Evolutionary conservation across 37 sponge, comb jelly and placozoan species (phyloP).

Genomic region (Halichondria panicea): DNA sequence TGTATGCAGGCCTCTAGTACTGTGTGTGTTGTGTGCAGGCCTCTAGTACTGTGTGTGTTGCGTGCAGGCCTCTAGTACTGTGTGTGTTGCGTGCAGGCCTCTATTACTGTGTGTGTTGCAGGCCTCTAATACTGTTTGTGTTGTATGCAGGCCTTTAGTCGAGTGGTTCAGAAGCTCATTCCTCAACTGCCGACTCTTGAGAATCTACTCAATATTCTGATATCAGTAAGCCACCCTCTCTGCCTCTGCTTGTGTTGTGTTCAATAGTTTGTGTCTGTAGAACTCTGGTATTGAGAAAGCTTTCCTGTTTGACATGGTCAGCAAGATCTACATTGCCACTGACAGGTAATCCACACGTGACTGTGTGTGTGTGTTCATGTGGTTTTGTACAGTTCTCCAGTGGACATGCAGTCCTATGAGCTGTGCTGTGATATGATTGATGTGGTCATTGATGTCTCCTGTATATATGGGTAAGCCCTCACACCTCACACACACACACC

Average conservation of each 20-base stretch:
- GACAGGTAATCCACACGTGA: conserved; percentile 52
- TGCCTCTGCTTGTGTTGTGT: not conserved
- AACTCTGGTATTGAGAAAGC: conserved; percentile 93
- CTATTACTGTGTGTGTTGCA: too few species aligned
- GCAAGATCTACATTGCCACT: conserved; percentile 95
- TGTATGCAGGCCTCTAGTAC: too few species aligned
- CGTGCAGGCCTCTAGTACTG: too few species aligned
- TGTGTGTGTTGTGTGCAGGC: too few species aligned
- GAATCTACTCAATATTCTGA: conserved; percentile 87
- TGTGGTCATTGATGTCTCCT: conserved; percentile 94
- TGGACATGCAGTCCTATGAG: conserved; percentile 83
- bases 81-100: too few species aligned
- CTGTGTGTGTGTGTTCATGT: not conserved
- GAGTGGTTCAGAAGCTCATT: conserved; percentile 92
- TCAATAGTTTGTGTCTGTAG: conserved; percentile 29
- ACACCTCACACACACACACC: not conserved
- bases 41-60: too few species aligned
- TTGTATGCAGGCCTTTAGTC: conserved; percentile 85
- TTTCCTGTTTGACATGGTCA: conserved; percentile 93
- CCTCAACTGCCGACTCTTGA: conserved; percentile 91
- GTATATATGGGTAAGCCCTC: conserved; percentile 87
- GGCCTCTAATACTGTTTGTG: too few species aligned
- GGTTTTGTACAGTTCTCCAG: conserved; percentile 19
- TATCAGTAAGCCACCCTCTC: conserved; percentile 62
- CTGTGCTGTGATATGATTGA: conserved; percentile 99